These are phyloP conservation scores for Petroica traversi DNA, from an alignment of 2,113 vertebrate genomes.

Conservation along the genomic window DNA sequence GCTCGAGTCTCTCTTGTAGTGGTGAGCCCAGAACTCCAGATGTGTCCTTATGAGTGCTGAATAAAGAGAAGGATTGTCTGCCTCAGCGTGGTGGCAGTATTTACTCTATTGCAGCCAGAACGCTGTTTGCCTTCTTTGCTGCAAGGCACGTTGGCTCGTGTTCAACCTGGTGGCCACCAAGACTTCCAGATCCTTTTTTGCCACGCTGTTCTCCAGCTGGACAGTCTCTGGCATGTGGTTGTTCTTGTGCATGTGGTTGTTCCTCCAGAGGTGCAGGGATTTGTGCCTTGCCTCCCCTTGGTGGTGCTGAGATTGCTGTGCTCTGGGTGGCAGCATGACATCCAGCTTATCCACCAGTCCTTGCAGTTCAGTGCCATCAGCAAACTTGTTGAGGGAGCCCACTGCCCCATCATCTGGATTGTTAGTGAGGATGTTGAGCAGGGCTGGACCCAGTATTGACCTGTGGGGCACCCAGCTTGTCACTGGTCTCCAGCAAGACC, in stretches of 20 bases:
- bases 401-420: neutral
- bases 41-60: neutral
- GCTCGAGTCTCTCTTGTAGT: neutral
- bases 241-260: neutral
- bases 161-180: neutral
- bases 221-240: neutral
- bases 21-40: neutral
- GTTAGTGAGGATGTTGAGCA: neutral
- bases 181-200: neutral
- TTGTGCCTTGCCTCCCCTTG: neutral
- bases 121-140: neutral
- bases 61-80: neutral
- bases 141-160: neutral
- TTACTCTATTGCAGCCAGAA: neutral
- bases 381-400: neutral
- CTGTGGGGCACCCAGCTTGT: neutral
- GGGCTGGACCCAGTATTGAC: neutral
- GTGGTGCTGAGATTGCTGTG: neutral
- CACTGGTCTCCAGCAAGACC: neutral
- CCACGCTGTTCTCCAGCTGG: neutral
- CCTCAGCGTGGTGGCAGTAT: neutral
- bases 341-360: neutral
- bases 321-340: neutral
- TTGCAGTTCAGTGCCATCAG: neutral
- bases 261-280: neutral